Base-by-base conservation (phyloP, 2,797 vertebrate genomes). In the Takifugu ocellatus region DNA sequence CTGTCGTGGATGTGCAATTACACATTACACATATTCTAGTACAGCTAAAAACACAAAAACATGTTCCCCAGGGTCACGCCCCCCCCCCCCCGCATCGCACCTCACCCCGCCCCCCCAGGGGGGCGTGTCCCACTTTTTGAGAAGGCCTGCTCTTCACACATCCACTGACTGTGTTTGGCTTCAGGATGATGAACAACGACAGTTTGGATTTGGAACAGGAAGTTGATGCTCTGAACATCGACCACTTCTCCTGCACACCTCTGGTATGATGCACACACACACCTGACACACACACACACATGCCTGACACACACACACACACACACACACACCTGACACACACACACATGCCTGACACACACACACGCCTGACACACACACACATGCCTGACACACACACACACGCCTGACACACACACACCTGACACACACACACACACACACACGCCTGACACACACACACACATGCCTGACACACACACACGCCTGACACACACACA, bases 211-310 rank as follows among this genome's bases (percentile, higher is more conserved):
- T 95, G 81, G 94, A 95, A 54, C 90, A 94, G 66, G 94, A 96
- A 74, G 94, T 93, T 0, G 94, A 96, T 72, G 93, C 94, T 8
- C 90, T 95, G 26, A 95, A 95, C 2, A 93, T 96, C 6, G 94
- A 96, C 82, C 94, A 96, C 69, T 96, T 96, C 84, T 95, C 94
- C 79, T 96, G 94, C 72, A 95, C 94, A 0, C 93, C 94, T 0
- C 85, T 96, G 93, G 94, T 95, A 84, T 83, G 77, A 25, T 14
- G 17, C 57, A 17, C 49, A 46, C 57, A 51, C 25, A 51, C 36
- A 49, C 27, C 42, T 11, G 15, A 56, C 51, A n/a, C 36, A 17
- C 49, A 49, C 33, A 49, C 55, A n/a, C 56, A 33, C 49, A 51
- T 16, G 12, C 2, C 42, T 48, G n/a, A 21, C 24, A 4, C 26